Base-by-base conservation (phyloP, 2,113 vertebrate species). In the Periophthalmus modestus region DNA sequence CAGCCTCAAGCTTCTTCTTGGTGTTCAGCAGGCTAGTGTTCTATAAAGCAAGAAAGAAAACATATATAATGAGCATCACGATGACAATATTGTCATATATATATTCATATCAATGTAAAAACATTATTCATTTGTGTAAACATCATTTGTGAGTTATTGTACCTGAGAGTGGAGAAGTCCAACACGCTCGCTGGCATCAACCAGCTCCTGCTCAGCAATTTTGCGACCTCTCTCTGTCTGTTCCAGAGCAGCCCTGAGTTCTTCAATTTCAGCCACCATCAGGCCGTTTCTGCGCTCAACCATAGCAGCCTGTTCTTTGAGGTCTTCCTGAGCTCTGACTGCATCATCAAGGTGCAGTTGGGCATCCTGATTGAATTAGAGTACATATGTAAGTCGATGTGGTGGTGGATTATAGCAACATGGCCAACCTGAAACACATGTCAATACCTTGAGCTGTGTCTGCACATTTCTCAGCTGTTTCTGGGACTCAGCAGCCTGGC, bases 341-440 rank as follows among this genome's bases (percentile, higher is more conserved):
- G 93, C 91, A 19, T 96, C 94, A 12, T 96, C 95, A 75, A 97
- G 92, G 74, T 95, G 95, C 77, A 97, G 75, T 85, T 97, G 95
- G 75, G 94, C 93, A 75, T 96, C 96, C 96, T 96, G 24, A 16
- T 19, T 54, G 18, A 5, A 54, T 5, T 19, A 54, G 50, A 54
- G 18, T 54, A 18, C 7, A 36, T 36, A 36, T 36, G 18, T 54
- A 54, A 5, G 50, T 54, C 7, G 7, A n/a, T 19, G 18, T 6
- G 1, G n/a, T n/a, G 2, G 5, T 54, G 50, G 18, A 54, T n/a
- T 54, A 54, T n/a, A 19, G 18, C 50, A 54, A 54, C 50, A 54
- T 19, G 18, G 6, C 16, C 18, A 19, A 16, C 18, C 18, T 54
- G 18, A 19, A 19, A 18, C 50, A 54, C 19, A 54, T 54, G 50